These are phyloP conservation scores for Sebastes umbrosus DNA, from an alignment of 2,797 vertebrate species.

Conservation along the genomic window DNA sequence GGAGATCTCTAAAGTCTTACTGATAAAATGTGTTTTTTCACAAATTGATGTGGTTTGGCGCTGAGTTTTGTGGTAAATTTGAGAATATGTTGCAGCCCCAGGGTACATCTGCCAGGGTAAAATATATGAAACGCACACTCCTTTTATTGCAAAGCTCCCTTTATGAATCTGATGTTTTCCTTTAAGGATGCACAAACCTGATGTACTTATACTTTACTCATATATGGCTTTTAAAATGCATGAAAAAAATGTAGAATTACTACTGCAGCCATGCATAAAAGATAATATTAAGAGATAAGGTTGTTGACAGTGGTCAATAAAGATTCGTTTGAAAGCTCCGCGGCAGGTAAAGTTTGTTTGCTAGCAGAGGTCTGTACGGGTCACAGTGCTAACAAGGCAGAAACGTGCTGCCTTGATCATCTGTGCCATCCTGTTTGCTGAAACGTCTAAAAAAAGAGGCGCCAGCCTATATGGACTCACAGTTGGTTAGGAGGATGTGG, in stretches of 20 bases:
- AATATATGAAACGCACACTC: slow-evolving; percentile 31
- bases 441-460: too few relatives aligned
- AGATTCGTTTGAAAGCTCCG: too few relatives aligned
- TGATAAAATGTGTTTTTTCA: slow-evolving; percentile 38
- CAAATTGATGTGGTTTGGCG: slow-evolving; percentile 42
- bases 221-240: background rate
- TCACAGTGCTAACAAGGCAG: too few relatives aligned
- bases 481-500: too few relatives aligned
- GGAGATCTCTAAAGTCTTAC: slow-evolving; percentile 14
- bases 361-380: too few relatives aligned
- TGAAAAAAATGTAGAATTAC: background rate
- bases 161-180: slow-evolving; percentile 13
- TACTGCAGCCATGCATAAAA: background rate
- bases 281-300: too few relatives aligned
- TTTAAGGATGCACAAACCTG: background rate
- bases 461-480: accelerated
- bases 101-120: slow-evolving; percentile 22
- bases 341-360: too few relatives aligned
- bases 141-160: slow-evolving; percentile 28
- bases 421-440: too few relatives aligned
- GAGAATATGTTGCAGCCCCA: slow-evolving; percentile 28
- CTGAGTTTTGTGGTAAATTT: slow-evolving; percentile 18
- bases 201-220: background rate
- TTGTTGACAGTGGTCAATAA: too few relatives aligned
- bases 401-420: too few relatives aligned